phyloP scores from a whole-genome alignment of 1,140 invertebrate species.

The Pachypsylla venusta region DNA sequence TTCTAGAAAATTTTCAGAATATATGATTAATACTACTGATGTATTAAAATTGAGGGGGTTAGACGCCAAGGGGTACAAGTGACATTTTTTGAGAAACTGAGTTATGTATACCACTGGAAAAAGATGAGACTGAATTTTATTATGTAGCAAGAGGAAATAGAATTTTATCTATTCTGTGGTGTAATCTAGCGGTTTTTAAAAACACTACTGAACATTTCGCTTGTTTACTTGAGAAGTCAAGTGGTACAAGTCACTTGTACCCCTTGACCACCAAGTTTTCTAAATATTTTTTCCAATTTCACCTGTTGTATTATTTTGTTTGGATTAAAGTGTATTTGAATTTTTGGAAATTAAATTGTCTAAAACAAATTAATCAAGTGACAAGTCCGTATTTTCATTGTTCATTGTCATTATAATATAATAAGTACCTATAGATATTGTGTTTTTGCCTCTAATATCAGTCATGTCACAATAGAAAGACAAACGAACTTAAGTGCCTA shows the following conservation, averaged over 20 bases:
- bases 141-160: too few relatives aligned
- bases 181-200: not conserved
- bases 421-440: not conserved
- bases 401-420: not conserved
- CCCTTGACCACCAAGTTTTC: not conserved
- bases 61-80: not conserved
- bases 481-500: not conserved
- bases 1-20: too few relatives aligned
- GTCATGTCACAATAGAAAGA: not conserved
- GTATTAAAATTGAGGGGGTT: not conserved
- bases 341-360: not conserved
- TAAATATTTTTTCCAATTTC: not conserved
- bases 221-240: not conserved
- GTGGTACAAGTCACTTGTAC: not conserved
- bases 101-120: too few relatives aligned
- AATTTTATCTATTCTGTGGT: not conserved
- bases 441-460: not conserved
- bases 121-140: not conserved
- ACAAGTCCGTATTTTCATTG: not conserved
- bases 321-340: not conserved
- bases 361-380: not conserved
- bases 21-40: too few relatives aligned
- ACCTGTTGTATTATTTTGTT: not conserved
- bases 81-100: too few relatives aligned
- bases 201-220: not conserved